Base-by-base conservation (phyloP, 2,888 invertebrate species). In the Dryocosmus kuriphilus region DNA sequence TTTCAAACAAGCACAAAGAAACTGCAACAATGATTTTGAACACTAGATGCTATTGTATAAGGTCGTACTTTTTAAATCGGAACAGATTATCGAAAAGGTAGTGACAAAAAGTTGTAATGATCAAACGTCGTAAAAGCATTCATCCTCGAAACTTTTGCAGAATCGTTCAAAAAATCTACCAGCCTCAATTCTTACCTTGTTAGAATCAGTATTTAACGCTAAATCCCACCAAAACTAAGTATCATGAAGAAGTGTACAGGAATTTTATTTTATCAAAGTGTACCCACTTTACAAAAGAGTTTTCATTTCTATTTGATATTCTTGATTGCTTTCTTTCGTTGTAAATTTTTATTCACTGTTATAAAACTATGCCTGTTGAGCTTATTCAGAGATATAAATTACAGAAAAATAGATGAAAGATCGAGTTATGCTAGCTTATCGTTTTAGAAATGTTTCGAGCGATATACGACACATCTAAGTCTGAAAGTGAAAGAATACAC, bases 1-100 rank as follows among this genome's bases (percentile, higher is more conserved):
- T 79, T 77, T 79, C 74, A 71, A 77, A 75, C 73, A 74, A 74
- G 74, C 46, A 74, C 60, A 77, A 73, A 61, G 46, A 60, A 30
- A 77, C 38, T 35, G 35, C 27, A 41, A 81, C 71, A 77, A 78
- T 77, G 61, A 74, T 76, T 61, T 75, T 62, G 46, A 79, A 73
- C 73, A 11, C 30, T 32, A n/a, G 30, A 51, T 55, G 32, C 14
- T 27, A 46, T 46, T 9, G 32, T 62, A 46, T 67, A 46, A 30
- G 67, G 27, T 67, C 41, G 67, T 67, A 46, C 67, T n/a, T 67
- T 24, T 35, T 35, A 67, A 11, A 71, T 30, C 60, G 2, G 27
- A 16, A 16, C 27, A 3, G 27, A 60, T 60, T 60, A 24, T 27
- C 60, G 7, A 24, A 11, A 27, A 60, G 60, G 14, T 27, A 60